Base-by-base conservation (phyloP, 1,140 invertebrate species). In the Mercenaria mercenaria region DNA sequence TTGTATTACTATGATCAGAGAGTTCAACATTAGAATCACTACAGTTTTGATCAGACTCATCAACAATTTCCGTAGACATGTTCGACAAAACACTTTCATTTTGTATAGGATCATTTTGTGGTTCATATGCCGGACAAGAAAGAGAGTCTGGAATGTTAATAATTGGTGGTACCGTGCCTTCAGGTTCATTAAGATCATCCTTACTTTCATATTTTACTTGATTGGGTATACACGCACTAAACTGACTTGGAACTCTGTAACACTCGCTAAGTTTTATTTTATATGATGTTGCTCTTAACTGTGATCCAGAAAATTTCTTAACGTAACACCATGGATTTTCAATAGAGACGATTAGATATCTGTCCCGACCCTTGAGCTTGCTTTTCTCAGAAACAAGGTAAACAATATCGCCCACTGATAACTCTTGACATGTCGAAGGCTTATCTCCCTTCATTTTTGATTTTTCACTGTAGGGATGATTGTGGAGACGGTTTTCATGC, bases 361-460 rank as follows among this genome's bases (percentile, higher is more conserved):
- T 39, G 23, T 74, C 23, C 1, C 69, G 69, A n/a, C 4, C 37
- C 23, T 13, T 39, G 23, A 41, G 69, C 61, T 86, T 90, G 37
- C 74, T 50, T 39, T 77, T 89, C n/a, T 91, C 88, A 15, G 41
- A 72, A 61, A 74, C 69, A 20, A 91, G 50, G 47, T 91, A 91
- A 4, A 91, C 91, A 39, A 90, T n/a, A 64, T 90, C 88, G 41
- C 88, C 91, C 37, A 90, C 84, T 18, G 50, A 23, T 43, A 77
- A 26, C 3, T 72, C 26, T 41, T 74, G 37, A 43, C 13, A n/a
- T 1, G 13, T 32, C 32, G 13, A 15, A 4, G 11, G 23, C 15
- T 76, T n/a, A 11, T n/a, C 1, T 41, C 11, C 15, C 15, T 47
- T 47, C 6, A 47, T 47, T 47, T 77, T 77, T 13, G 41, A 50